Percentiles rank a stretch among this genome's conserved stretches.
Evolutionary conservation across 2,888 invertebrate genomes (phyloP).

Genomic region (Steinernema hermaphroditum): DNA sequence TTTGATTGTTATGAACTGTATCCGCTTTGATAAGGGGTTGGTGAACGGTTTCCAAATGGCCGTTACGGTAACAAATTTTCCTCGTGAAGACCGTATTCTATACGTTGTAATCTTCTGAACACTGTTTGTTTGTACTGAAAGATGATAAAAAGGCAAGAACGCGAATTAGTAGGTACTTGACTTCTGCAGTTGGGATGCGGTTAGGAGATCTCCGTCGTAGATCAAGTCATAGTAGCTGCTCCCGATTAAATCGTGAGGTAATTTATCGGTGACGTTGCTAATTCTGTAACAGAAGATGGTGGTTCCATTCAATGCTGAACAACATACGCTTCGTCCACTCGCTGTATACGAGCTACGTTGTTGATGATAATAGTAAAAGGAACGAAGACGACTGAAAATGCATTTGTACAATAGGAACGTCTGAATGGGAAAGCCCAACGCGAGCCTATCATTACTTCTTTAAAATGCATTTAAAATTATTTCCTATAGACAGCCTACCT

Average conservation of each 20-base stretch:
- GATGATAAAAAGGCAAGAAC: background rate
- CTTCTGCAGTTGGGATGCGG: background rate
- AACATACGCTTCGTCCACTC: background rate
- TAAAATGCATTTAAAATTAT: too few relatives aligned
- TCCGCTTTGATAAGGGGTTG: background rate
- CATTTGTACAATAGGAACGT: background rate
- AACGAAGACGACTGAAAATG: background rate
- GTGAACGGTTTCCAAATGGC: background rate
- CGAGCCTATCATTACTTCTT: too few relatives aligned
- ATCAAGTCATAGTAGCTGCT: constrained; percentile 3
- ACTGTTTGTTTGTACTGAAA: background rate
- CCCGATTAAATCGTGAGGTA: constrained; percentile 2
- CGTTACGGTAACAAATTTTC: background rate
- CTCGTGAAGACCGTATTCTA: background rate
- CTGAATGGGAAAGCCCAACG: too few relatives aligned
- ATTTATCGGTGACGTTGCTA: background rate
- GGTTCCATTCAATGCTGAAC: too few relatives aligned
- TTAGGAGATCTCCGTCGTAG: constrained; percentile 10
- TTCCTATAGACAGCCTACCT: too few relatives aligned
- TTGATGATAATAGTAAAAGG: background rate
- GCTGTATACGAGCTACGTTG: background rate
- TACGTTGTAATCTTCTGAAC: background rate
- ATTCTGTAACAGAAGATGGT: background rate
- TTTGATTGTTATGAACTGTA: constrained; percentile 7
- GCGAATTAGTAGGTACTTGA: background rate